Evolutionary conservation across 2,797 vertebrate genomes (phyloP).

Genomic region (Valencia hispanica): DNA sequence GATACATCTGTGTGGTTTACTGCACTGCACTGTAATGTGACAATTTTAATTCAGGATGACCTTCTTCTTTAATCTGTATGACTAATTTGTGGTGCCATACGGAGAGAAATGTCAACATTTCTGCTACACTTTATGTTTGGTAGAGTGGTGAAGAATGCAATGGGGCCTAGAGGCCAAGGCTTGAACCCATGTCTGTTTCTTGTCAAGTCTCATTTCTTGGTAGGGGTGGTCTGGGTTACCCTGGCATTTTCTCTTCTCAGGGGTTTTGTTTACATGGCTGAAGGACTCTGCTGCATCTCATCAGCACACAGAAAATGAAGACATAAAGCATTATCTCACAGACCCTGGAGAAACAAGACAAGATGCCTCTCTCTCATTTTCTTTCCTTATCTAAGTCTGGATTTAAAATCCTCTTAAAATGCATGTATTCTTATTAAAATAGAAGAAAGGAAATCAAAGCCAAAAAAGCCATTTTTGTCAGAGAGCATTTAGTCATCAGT

Average conservation of each 20-base stretch:
- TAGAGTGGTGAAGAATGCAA: slow-evolving; percentile 60
- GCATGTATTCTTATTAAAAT: slow-evolving; percentile 24
- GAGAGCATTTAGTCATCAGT: slow-evolving; percentile 63
- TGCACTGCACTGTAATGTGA: slow-evolving; percentile 2
- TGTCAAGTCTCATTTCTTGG: slow-evolving; percentile 77
- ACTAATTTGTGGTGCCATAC: slow-evolving; percentile 46
- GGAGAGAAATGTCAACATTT: slow-evolving; percentile 57
- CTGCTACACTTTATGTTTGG: slow-evolving; percentile 42
- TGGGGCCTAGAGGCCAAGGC: slow-evolving; percentile 68
- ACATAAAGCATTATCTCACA: slow-evolving; percentile 33
- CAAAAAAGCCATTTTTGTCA: slow-evolving; percentile 42
- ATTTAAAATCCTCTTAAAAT: slow-evolving; percentile 17
- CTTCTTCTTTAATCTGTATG: slow-evolving; percentile 32
- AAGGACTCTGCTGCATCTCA: slow-evolving; percentile 74
- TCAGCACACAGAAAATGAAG: slow-evolving; percentile 57
- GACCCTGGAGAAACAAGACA: slow-evolving; percentile 16
- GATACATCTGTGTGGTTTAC: slow-evolving; percentile 10
- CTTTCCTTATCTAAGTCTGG: neutral
- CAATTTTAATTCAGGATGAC: slow-evolving; percentile 28
- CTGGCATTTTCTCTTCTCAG: slow-evolving; percentile 74
- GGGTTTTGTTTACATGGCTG: slow-evolving; percentile 73
- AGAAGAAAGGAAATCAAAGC: slow-evolving; percentile 19
- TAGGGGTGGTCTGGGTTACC: slow-evolving; percentile 59
- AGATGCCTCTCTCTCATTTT: neutral
- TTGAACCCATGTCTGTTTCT: slow-evolving; percentile 76